Base-by-base conservation (phyloP, 2,797 vertebrate genomes). In the Macrochelys suwanniensis region DNA sequence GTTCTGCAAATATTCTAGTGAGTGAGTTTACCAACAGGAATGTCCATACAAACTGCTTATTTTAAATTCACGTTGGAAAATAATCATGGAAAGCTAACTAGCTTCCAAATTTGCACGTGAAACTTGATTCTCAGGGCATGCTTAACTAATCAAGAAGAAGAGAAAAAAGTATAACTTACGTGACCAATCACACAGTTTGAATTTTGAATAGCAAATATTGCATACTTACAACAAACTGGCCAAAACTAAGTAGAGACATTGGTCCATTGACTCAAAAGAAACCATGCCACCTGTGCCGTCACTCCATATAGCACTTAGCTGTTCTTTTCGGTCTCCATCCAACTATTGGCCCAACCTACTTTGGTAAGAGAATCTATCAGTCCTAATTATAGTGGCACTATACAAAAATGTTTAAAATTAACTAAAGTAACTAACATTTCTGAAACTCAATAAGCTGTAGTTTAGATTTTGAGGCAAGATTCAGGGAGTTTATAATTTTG, bases 401-500 rank as follows among this genome's bases (percentile, higher is more conserved):
- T 1, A 95, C 94, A 94, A 61, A 91, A 45, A 68, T 65, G 84
- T 33, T 90, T 95, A 65, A 82, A 80, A 28, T 61, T 78, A 93
- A 87, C 51, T 49, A 31, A 28, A 47, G 42, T 78, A 80, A 76
- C 28, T 33, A 82, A 12, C 81, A 50, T 84, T 96, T 81, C 80
- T 83, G 82, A 94, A 82, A 28, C 83, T 83, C 37, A 89, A 59
- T 90, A 45, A 83, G 89, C 33, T 23, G 25, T 0, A 2, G 89
- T 88, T 93, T 94, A 94, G 93, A 82, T 89, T 96, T 94, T 91
- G 87, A 84, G 71, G 33, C 2, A 7, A 15, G 80, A 81, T 88
- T 94, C 96, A 95, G 88, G 95, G 84, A 87, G 87, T 94, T 96
- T 95, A 89, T 92, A 23, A 84, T 97, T 95, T 97, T 94, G 84